Conservation (phyloP, 2,113 vertebrate genomes). For the Maccullochella peelii region DNA sequence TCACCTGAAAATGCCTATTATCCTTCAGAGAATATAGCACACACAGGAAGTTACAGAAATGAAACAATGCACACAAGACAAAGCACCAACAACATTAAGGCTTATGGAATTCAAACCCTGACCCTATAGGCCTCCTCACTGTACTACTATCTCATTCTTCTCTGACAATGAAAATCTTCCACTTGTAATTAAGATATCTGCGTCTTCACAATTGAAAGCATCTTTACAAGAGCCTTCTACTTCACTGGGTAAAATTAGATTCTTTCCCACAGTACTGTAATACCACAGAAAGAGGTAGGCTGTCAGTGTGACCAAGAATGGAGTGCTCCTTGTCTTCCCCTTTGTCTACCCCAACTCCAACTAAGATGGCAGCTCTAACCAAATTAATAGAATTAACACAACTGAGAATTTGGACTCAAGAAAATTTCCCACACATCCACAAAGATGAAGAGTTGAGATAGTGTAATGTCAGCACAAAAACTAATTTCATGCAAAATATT, state of each 20-base stretch:
- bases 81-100: background rate
- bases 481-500: constrained; percentile 14
- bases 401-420: background rate
- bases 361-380: background rate
- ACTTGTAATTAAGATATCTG: constrained; percentile 9
- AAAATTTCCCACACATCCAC: background rate
- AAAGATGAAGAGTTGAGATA: background rate
- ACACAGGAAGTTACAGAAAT: background rate
- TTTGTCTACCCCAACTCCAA: constrained; percentile 8
- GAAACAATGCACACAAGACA: background rate
- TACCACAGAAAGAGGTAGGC: constrained; percentile 11
- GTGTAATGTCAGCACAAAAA: constrained; percentile 25
- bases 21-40: background rate
- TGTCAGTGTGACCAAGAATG: constrained; percentile 21
- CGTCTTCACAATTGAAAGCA: background rate
- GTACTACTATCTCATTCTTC: background rate
- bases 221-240: constrained; percentile 11
- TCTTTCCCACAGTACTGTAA: background rate
- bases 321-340: constrained; percentile 8
- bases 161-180: background rate
- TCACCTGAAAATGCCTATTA: background rate
- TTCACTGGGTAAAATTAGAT: constrained; percentile 36
- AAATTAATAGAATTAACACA: background rate
- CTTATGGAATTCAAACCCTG: background rate
- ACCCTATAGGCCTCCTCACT: background rate